Evolutionary conservation across 2,797 vertebrate genomes (phyloP), one percentile per base, ranked within the genome.

Genomic region (Hozukius guyotensis): DNA sequence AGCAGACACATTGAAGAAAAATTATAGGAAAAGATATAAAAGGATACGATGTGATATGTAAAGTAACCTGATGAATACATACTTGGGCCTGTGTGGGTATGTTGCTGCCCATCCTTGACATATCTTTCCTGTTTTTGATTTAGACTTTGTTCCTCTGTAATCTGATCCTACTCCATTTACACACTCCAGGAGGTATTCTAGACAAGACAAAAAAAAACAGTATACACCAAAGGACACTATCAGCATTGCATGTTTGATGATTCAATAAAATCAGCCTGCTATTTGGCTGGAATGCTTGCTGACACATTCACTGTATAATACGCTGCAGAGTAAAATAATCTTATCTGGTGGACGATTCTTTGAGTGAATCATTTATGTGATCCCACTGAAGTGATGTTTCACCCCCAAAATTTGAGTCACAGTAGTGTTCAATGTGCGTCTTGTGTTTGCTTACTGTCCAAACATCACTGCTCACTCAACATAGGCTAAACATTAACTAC

Each of bases 121-220:
- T 0, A 2, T 1, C 24, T 92, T 92, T 4, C 96, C 97, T 0
- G 88, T 92, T 82, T 85, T 95, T 14, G 98, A 96, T 90, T 75
- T 97, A 63, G 94, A 84, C 91, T 93, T 94, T 9, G 97, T 97
- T 81, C 98, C 98, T 94, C 97, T 96, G 95, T 99, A 99, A 87
- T 94, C 87, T 16, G 3, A 83, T 38, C 98, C 98, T 4, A 76
- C 81, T 60, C 96, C 97, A 7, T 82, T 87, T 59, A 93, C 93
- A 90, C 98, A 99, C 83, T 99, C 97, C 84, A 94, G 92, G 84
- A 99, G 96, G 80, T 95, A 98, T 1, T 87, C 98, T 99, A 84
- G 73, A 91, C 4, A 13, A 75, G 8, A 69, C 12, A 78, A 32
- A 34, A 25, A 31, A 38, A 2, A n/a, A 20, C 6, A 59, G 22